Evolutionary conservation across 2,888 invertebrate species (phyloP).

Genomic region (Dione vanillae): DNA sequence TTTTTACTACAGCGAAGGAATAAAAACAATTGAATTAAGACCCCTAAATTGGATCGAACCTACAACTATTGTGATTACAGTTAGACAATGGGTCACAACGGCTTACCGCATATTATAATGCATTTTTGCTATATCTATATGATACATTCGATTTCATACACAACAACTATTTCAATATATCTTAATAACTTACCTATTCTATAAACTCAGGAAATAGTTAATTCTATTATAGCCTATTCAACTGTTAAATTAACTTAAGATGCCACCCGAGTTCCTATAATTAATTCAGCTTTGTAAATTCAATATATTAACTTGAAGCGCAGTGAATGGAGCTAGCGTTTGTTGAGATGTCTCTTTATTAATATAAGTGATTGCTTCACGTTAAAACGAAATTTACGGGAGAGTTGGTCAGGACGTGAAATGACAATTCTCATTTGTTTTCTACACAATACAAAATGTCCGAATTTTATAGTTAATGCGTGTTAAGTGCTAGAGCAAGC

Average conservation of each 20-base stretch:
- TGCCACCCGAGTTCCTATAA: not conserved
- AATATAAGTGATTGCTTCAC: not conserved
- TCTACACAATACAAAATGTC: no score
- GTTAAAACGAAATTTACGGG: no score
- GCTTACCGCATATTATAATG: no score
- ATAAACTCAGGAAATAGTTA: not conserved
- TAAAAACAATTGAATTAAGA: not conserved
- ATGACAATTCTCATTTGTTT: no score
- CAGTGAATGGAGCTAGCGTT: conserved; percentile 5
- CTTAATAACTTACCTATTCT: not conserved
- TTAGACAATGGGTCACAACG: no score
- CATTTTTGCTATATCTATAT: no score
- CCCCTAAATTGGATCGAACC: not conserved
- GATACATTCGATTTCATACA: no score
- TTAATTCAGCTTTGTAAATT: conserved; percentile 20
- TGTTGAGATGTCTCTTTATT: conserved; percentile 15
- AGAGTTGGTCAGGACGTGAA: no score
- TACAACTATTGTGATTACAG: not conserved
- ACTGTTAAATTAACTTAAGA: conserved; percentile 16
- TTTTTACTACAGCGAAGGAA: not conserved
- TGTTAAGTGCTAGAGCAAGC: no score
- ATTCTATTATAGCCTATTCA: not conserved
- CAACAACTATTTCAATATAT: not conserved
- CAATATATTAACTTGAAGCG: conserved; percentile 9
- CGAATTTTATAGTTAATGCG: no score